Base-by-base conservation (phyloP, 2,888 invertebrate species). In the Scaptomyza tumidula region DNA sequence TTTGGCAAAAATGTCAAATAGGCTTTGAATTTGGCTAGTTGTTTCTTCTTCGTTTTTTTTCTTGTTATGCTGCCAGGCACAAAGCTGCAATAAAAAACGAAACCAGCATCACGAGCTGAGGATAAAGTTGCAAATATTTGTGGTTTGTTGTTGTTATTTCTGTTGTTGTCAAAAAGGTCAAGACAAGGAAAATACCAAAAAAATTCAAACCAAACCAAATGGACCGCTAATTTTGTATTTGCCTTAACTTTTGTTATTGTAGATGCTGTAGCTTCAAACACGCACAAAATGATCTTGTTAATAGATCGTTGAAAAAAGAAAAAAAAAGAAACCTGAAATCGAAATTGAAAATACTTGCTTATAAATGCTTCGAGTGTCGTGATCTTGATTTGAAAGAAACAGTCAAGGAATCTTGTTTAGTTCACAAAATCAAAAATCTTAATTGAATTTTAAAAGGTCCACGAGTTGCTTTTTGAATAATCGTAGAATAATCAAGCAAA, bases 81-180 rank as follows among this genome's bases (percentile, higher is more conserved):
- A 64, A 66, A 70, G 62, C 63, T 60, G 56, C 66, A 76, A 69
- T 69, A 71, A 64, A 66, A 70, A 75, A 75, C 69, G 59, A 82
- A 86, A 76, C 78, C 80, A 80, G 78, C 80, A 78, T 84, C 86
- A 84, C 83, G 83, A 84, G 86, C 68, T 82, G 86, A 85, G 86
- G 86, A 83, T 83, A 80, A 86, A 72, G 74, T 80, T 76, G 83
- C 78, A 71, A 85, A 82, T 79, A 85, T 85, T 80, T 79, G 49
- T 61, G 55, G 50, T 44, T 41, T 58, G 71, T 63, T 71, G 70
- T 63, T 71, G 61, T 37, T 41, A 14, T 41, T 14, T 14, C 1
- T 71, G 70, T 60, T 49, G 61, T 59, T 63, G 70, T 66, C 68
- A 72, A 66, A 72, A 72, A 72, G 72, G 80, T 71, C 78, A 78